Evolutionary conservation across 1,140 invertebrate genomes (phyloP).

Genomic region (Cydia pomonella): DNA sequence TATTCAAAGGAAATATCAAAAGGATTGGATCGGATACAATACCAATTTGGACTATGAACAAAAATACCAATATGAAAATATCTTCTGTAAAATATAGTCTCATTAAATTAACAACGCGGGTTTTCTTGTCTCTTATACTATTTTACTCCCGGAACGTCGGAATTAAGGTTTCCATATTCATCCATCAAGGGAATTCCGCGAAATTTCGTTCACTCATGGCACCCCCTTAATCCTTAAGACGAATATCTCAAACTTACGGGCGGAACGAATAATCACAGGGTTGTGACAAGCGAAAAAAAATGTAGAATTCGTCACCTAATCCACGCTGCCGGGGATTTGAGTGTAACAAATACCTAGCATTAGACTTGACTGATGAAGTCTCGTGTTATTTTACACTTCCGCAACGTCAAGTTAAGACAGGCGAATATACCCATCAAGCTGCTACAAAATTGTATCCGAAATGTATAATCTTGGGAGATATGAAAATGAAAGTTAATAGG

Average conservation of each 20-base stretch:
- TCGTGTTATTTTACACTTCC: constrained; percentile 42
- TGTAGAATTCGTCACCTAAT: constrained; percentile 76
- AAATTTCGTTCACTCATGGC: constrained; percentile 69
- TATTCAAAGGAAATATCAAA: background rate
- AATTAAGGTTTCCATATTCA: constrained; percentile 71
- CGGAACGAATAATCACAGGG: constrained; percentile 70
- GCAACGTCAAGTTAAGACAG: constrained; percentile 12
- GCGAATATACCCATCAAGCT: background rate
- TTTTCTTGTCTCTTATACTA: constrained; percentile 56
- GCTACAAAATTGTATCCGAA: background rate
- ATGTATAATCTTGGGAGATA: background rate
- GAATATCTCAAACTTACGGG: constrained; percentile 75
- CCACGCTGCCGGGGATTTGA: constrained; percentile 54
- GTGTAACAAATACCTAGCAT: constrained; percentile 69
- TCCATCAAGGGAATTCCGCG: constrained; percentile 71
- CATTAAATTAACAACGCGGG: constrained; percentile 50
- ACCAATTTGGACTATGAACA: background rate
- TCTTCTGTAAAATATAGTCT: constrained; percentile 46
- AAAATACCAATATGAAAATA: constrained; percentile 8
- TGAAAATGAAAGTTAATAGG: constrained; percentile 38
- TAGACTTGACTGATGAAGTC: constrained; percentile 58
- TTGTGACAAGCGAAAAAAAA: constrained; percentile 70
- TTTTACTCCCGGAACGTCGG: constrained; percentile 67
- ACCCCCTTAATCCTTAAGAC: constrained; percentile 73
- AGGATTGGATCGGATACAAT: too few relatives aligned